phyloP scores from a whole-genome alignment of 1,140 invertebrate genomes.

The Listronotus bonariensis region DNA sequence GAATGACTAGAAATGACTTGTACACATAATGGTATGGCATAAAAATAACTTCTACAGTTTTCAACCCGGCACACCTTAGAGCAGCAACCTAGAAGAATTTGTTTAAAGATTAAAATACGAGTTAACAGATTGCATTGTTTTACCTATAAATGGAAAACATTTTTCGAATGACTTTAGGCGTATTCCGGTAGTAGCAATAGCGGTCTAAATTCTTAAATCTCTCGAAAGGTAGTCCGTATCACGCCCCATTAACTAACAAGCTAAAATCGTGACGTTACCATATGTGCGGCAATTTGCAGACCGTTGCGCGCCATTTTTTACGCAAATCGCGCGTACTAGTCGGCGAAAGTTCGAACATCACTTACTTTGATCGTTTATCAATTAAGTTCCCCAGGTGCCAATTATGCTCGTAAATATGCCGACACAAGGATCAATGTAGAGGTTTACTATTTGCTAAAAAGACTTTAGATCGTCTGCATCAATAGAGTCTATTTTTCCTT shows the following conservation, averaged over 20 bases:
- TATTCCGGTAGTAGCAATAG: conserved; percentile 20
- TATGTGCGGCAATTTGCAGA: conserved; percentile 35
- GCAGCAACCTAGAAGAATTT: no score
- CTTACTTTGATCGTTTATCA: conserved; percentile 30
- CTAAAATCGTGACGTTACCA: conserved; percentile 33
- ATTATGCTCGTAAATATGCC: conserved; percentile 19
- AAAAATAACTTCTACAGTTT: no score
- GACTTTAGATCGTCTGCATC: not conserved
- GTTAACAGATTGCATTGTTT: no score
- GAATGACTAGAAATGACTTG: no score
- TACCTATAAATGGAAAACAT: not conserved
- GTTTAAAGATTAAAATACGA: no score
- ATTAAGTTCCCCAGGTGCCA: conserved; percentile 27
- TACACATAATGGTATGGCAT: no score
- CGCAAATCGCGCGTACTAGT: conserved; percentile 24
- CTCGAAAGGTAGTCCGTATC: conserved; percentile 25
- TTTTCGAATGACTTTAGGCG: conserved; percentile 15
- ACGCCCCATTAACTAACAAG: conserved; percentile 37
- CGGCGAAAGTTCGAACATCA: conserved; percentile 34
- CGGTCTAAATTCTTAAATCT: conserved; percentile 26
- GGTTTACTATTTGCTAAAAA: conserved; percentile 1
- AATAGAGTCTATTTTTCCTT: no score
- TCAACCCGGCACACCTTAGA: no score
- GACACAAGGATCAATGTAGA: conserved; percentile 2
- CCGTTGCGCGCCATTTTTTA: conserved; percentile 32